Evolutionary conservation across 2,888 invertebrate species (phyloP), one percentile per base, ranked within the genome.

Genomic region (Octodonta nipae): DNA sequence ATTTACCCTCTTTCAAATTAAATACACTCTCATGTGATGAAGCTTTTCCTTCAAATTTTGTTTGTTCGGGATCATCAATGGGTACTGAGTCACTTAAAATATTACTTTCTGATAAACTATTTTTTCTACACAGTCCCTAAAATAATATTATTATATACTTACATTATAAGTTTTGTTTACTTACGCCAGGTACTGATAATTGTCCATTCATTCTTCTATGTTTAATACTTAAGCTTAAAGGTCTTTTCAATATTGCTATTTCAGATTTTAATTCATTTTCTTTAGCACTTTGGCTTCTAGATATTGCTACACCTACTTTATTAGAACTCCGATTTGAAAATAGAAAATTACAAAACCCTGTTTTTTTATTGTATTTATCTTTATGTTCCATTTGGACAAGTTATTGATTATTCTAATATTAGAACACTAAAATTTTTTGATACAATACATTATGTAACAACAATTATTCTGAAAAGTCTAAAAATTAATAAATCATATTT

Each of bases 1-100:
- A 3, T 11, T 28, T 38, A 47, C 51, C 49, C 42, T 55, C 55
- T 34, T 46, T 51, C 25, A 59, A 40, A 20, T 48, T 50, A 26
- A 60, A 41, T 15, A 61, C 52, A 32, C 58, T 58, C 36, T 61
- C 61, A 37, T 61, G 61, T 10, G 61, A 61, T 27, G 56, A 43
- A 43, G 55, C 51, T 41, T 54, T 54, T 38, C 61, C 61, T 12
- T 42, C 37, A 17, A 56, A 42, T 32, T 51, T 49, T 28, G 53
- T 51, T 30, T 53, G 51, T 14, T 46, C 44, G 5, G 38, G 30
- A 12, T 35, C 29, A 29, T 45, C 37, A 17, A 47, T 46, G 6
- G 40, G 34, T 15, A 40, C 40, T 32, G 46, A 47, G 27, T 36
- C 33, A 38, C 40, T 34, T 37, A 42, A 46, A 15, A 55, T 38